phyloP scores from a whole-genome alignment of 2,888 invertebrate species.

The Fissipunctia ypsillon region DNA sequence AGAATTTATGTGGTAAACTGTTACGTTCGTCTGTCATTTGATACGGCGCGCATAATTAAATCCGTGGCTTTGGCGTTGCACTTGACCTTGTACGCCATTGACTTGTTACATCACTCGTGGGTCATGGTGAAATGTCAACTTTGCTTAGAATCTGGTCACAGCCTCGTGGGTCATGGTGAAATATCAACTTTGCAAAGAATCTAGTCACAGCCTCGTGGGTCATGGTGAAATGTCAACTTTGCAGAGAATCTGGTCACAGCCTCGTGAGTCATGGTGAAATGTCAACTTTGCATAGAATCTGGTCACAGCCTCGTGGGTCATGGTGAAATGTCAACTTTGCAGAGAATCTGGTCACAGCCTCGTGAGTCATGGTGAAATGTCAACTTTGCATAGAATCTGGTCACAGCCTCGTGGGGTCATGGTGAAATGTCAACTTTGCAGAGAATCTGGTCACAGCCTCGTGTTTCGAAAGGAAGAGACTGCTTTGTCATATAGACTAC shows the following conservation, averaged over 20 bases:
- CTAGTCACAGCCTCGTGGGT: slow-evolving; percentile 10
- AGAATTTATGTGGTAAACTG: slow-evolving; percentile 59
- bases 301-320: slow-evolving; percentile 29
- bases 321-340: slow-evolving; percentile 25
- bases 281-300: too few species aligned
- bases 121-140: slow-evolving; percentile 35
- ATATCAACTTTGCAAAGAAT: neutral
- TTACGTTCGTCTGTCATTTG: slow-evolving; percentile 65
- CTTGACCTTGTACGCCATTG: slow-evolving; percentile 78
- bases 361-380: slow-evolving; percentile 37
- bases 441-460: slow-evolving; percentile 6
- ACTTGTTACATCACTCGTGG: slow-evolving; percentile 72
- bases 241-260: too few species aligned
- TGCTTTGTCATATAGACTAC: slow-evolving; percentile 10
- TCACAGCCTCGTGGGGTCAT: slow-evolving; percentile 35
- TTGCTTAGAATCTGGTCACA: slow-evolving; percentile 2
- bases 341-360: slow-evolving; percentile 9
- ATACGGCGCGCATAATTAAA: slow-evolving; percentile 74
- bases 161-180: slow-evolving; percentile 37
- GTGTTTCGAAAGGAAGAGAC: neutral
- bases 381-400: too few species aligned
- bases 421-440: slow-evolving; percentile 20
- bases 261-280: slow-evolving; percentile 40
- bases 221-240: slow-evolving; percentile 33
- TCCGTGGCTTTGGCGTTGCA: slow-evolving; percentile 71